A percentile compares a stretch with the other conserved stretches of the same genome.
Conservation (phyloP, 2,797 vertebrate species). For the Pantherophis vulpinus region DNA sequence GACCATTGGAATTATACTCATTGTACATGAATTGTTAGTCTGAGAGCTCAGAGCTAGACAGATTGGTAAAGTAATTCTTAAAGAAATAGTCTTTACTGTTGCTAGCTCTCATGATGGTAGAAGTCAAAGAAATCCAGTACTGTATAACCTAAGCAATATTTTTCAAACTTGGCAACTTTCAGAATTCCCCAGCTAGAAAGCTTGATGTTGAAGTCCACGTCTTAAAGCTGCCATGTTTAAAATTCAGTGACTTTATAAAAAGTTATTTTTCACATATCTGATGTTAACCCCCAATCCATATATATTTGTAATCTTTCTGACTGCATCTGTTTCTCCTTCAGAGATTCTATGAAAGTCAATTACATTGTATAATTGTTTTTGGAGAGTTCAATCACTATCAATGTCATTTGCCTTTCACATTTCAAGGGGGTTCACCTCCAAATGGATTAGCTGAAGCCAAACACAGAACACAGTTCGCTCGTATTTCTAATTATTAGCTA, state of each 20-base stretch:
- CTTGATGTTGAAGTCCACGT: background rate
- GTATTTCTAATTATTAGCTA: background rate
- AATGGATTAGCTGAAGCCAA: background rate
- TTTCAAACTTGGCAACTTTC: background rate
- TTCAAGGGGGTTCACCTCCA: background rate
- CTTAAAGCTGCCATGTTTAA: background rate
- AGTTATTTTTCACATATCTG: background rate
- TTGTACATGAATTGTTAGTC: background rate
- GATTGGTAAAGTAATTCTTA: background rate
- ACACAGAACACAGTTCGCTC: background rate
- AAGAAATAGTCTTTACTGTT: background rate
- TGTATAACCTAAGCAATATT: background rate
- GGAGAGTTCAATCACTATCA: constrained; percentile 37
- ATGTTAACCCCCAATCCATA: background rate
- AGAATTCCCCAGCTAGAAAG: background rate
- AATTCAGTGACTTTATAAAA: background rate
- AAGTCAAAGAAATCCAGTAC: background rate
- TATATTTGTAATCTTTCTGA: constrained; percentile 25
- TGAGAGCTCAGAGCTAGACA: background rate
- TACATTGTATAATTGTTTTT: constrained; percentile 50
- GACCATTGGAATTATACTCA: background rate
- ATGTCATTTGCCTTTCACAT: constrained; percentile 20
- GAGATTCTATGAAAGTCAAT: constrained; percentile 42
- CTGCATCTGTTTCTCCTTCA: constrained; percentile 4
- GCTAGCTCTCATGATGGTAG: background rate